phyloP scores from a whole-genome alignment of 2,113 vertebrate genomes.

The Neodon shergylaensis region DNA sequence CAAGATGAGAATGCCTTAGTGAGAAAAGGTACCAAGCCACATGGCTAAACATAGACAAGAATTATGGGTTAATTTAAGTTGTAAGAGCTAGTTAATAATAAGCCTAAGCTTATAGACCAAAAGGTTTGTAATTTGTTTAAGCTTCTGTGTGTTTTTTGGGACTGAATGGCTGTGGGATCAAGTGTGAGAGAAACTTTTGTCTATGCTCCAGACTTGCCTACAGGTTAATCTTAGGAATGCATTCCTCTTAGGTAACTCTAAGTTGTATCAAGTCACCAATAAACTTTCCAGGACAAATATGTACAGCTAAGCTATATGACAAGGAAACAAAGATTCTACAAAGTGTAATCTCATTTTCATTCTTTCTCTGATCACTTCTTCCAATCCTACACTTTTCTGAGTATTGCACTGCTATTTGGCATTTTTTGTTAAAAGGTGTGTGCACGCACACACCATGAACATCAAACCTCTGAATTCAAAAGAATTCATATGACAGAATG shows the following conservation, averaged over 20 bases:
- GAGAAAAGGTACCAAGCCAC: too few species aligned
- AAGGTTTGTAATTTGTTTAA: too few species aligned
- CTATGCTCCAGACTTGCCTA: neutral
- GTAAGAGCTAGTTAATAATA: too few species aligned
- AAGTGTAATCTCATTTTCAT: neutral
- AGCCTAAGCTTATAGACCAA: too few species aligned
- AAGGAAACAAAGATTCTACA: neutral
- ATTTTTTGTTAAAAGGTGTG: neutral
- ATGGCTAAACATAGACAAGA: too few species aligned
- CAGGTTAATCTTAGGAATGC: neutral
- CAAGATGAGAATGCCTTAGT: too few species aligned
- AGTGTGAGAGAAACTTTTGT: too few species aligned
- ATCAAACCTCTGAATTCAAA: neutral
- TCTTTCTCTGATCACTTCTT: neutral
- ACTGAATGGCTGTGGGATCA: too few species aligned
- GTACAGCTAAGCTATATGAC: neutral
- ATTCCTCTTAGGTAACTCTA: neutral
- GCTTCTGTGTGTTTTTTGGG: too few species aligned
- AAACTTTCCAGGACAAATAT: neutral
- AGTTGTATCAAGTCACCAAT: neutral
- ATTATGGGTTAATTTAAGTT: too few species aligned
- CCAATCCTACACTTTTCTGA: neutral
- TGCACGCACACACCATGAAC: neutral
- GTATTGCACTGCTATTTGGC: neutral
- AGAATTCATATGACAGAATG: neutral